phyloP scores from a whole-genome alignment of 2,113 vertebrate species.

The Formicarius rufipectus region DNA sequence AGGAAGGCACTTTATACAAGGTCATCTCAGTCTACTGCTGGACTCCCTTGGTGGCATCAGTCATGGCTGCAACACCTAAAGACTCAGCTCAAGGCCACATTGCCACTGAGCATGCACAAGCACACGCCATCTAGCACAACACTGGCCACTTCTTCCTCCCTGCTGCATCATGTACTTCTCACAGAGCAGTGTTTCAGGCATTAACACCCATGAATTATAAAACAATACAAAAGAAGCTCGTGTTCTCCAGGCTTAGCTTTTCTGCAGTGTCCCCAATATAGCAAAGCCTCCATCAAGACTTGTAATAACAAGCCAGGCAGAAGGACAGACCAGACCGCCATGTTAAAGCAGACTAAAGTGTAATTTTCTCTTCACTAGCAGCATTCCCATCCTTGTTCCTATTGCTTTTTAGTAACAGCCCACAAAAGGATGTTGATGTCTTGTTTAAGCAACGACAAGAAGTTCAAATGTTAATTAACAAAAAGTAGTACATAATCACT shows the following conservation, averaged over 20 bases:
- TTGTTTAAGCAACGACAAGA: background rate
- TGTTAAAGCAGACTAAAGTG: background rate
- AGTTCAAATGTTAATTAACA: conserved; percentile 23
- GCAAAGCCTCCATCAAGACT: background rate
- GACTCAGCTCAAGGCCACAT: background rate
- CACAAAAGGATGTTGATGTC: background rate
- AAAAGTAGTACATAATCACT: background rate
- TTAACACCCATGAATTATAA: background rate
- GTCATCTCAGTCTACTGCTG: background rate
- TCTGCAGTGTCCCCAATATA: background rate
- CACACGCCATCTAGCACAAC: background rate
- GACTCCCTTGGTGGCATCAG: background rate
- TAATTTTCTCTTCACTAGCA: background rate
- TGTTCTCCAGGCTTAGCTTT: background rate
- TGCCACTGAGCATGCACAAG: background rate
- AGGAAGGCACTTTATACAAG: background rate
- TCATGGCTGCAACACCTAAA: background rate
- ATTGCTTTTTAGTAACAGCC: background rate
- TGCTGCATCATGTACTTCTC: background rate
- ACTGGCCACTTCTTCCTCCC: background rate
- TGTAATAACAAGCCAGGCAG: background rate
- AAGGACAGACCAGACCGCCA: background rate
- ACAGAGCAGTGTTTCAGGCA: background rate
- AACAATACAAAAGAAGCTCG: background rate
- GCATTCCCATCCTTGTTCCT: background rate